Conservation (phyloP, 2,888 invertebrate genomes). For the Melanotus villosus region DNA sequence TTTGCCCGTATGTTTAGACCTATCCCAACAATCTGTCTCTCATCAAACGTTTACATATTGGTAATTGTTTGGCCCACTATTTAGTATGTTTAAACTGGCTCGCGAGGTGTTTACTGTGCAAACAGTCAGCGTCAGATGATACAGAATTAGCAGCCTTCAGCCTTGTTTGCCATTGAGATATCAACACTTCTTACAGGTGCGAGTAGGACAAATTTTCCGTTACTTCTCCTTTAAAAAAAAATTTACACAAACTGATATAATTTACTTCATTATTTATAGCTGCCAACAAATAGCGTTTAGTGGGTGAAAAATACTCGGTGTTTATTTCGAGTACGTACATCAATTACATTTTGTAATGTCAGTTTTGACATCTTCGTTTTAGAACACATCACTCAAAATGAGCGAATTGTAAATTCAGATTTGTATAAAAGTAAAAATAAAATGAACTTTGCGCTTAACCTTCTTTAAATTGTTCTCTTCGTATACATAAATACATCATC, state of each 20-base stretch:
- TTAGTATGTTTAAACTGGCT: conserved; percentile 66
- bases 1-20: conserved; percentile 38
- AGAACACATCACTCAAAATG: no score
- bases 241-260: no score
- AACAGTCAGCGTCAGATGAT: conserved; percentile 63
- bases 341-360: no score
- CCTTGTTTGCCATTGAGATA: conserved; percentile 53
- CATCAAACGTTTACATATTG: conserved; percentile 51
- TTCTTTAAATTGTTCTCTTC: no score
- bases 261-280: no score
- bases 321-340: no score
- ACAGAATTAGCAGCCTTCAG: conserved; percentile 59
- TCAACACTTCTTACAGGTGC: conserved; percentile 51
- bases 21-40: conserved; percentile 51
- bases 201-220: conserved; percentile 39
- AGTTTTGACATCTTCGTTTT: no score
- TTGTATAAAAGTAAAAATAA: no score
- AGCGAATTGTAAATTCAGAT: no score
- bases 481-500: background rate
- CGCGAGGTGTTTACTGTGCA: conserved; percentile 65
- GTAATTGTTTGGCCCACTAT: conserved; percentile 59
- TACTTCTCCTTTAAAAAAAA: background rate
- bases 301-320: no score
- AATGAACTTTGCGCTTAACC: no score
- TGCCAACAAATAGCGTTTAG: no score